A percentile compares a stretch with the other conserved stretches of the same genome.
phyloP scores from a whole-genome alignment of 2,888 invertebrate species.

The Lamellibrachia satsuma region DNA sequence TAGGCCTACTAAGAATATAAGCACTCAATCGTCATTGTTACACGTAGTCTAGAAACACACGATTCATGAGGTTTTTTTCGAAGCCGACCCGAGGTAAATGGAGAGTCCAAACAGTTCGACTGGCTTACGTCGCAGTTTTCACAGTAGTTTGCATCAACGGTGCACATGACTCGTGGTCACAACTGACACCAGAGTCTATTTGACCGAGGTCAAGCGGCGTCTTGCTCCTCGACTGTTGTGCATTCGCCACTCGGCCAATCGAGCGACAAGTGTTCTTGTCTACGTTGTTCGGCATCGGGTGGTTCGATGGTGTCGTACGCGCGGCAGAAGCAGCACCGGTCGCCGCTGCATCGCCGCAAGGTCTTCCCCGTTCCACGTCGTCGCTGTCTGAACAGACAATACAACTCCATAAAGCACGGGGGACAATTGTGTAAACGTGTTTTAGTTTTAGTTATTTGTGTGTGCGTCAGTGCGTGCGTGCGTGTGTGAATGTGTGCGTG shows the following conservation, averaged over 20 bases:
- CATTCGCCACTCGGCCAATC: neutral
- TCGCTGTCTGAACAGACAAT: neutral
- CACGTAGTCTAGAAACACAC: no score
- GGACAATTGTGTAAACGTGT: neutral
- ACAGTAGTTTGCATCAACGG: neutral
- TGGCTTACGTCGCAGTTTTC: neutral
- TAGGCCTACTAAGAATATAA: no score
- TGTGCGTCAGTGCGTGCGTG: no score
- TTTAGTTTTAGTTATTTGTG: neutral
- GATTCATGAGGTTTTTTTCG: no score
- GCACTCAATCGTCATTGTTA: no score
- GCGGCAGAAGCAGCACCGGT: neutral
- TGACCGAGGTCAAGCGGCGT: neutral
- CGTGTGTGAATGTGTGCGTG: no score
- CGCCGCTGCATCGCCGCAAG: neutral
- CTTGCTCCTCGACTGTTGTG: neutral
- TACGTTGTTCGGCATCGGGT: no score
- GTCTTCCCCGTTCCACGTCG: neutral
- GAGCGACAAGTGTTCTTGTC: neutral
- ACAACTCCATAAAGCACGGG: neutral
- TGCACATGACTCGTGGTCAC: neutral
- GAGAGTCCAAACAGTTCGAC: no score
- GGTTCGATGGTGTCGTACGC: no score
- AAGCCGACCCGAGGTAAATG: no score
- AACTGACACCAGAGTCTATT: neutral